These are phyloP conservation scores for Austrolebias charrua DNA, from an alignment of 2,797 vertebrate species.

Conservation along the genomic window DNA sequence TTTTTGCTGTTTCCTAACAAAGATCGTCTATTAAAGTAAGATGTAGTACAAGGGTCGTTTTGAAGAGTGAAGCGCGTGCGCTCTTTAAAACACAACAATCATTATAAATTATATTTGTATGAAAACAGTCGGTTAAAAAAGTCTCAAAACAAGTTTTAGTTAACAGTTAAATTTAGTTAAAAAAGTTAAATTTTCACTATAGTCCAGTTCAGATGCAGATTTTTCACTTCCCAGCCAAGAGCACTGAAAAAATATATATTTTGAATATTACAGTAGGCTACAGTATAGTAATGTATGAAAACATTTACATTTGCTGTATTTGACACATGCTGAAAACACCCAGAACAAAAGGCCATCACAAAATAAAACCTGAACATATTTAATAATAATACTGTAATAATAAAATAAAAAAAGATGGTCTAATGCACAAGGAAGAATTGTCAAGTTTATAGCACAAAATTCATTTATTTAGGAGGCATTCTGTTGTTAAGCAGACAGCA, in stretches of 20 bases:
- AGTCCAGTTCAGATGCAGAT: background rate
- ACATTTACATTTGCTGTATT: background rate
- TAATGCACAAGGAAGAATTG: too few relatives aligned
- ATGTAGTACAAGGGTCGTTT: too few relatives aligned
- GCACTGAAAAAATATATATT: background rate
- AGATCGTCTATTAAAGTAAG: background rate
- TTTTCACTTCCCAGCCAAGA: background rate
- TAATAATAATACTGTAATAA: too few relatives aligned
- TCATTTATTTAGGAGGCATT: too few relatives aligned
- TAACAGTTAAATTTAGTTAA: background rate
- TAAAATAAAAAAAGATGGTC: too few relatives aligned
- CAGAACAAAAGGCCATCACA: too few relatives aligned
- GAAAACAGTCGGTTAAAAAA: too few relatives aligned
- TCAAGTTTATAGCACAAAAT: too few relatives aligned
- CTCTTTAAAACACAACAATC: background rate
- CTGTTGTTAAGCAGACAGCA: background rate
- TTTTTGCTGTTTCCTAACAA: background rate
- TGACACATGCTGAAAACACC: background rate
- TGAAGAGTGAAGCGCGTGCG: slow-evolving; percentile 3
- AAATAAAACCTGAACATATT: too few relatives aligned
- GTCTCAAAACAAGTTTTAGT: too few relatives aligned
- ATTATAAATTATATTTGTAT: too few relatives aligned
- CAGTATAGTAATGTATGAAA: too few relatives aligned
- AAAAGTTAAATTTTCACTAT: background rate
- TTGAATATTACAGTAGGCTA: background rate